Base-by-base conservation (phyloP, 2,888 invertebrate species). In the Pachydiplax longipennis region DNA sequence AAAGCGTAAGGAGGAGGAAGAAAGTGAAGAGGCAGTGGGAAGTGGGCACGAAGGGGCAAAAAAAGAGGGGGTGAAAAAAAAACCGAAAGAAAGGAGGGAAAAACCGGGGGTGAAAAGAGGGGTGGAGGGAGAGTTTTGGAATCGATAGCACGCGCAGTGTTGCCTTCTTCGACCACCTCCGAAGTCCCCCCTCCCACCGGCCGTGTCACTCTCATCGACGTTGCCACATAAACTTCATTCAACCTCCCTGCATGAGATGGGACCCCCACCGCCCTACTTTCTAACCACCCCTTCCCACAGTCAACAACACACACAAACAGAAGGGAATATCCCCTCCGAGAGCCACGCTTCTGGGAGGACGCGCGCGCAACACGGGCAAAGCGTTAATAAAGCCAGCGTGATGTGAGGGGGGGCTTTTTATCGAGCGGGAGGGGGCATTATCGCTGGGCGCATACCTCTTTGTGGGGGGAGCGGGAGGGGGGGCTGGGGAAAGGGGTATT, bases 191-290 rank as follows among this genome's bases (percentile, higher is more conserved):
- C 15, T 4, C 18, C 80, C 73, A 73, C 35, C 22, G 22, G 80
- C 90, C 44, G 4, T 37, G 44, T 35, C 80, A 35, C 87, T 87
- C 61, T 40, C 87, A 22, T 37, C 87, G 87, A 40, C 87, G 87
- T 87, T 87, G 87, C 87, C 87, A 87, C 58, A 37, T 31, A 12
- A 37, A 65, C 87, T 87, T 87, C 87, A 87, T 87, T 87, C 87
- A 87, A 37, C 87, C 87, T 61, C 87, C 87, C 87, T 61, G 37
- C 65, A 87, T 82, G 82, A 44, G 22, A 18, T 31, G 58, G 15
- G 8, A 35, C 8, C 31, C 83, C 65, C 35, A 15, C 61, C 87
- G 87, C 87, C 87, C 87, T 87, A 87, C 61, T 87, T 87, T 87
- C 73, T 31, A 18, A 31, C 18, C 44, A 25, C 44, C 82, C 82